Conservation (phyloP, 2,797 vertebrate genomes). For the Loriculus beryllinus region DNA sequence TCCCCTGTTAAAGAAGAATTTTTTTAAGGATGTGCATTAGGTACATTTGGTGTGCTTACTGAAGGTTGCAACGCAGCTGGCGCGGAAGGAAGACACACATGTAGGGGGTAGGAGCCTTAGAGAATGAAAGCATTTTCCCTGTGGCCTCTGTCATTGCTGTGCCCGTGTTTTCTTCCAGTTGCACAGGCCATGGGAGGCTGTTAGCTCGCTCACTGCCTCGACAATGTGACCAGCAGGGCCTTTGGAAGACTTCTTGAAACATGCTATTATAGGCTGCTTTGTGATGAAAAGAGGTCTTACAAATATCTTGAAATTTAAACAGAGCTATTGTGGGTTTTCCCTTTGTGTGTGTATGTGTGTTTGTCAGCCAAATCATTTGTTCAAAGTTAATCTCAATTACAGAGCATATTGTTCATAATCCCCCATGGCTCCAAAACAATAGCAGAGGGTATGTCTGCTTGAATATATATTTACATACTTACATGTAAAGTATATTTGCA, state of each 20-base stretch:
- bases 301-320: conserved; percentile 54
- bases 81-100: not conserved
- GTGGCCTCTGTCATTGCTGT: not conserved
- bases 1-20: not conserved
- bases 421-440: conserved; percentile 50
- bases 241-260: conserved; percentile 50
- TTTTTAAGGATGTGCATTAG: not conserved
- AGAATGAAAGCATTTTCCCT: not conserved
- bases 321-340: conserved; percentile 27
- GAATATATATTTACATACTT: conserved; percentile 43
- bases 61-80: not conserved
- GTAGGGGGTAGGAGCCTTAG: not conserved
- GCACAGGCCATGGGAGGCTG: conserved; percentile 11
- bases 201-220: conserved; percentile 56
- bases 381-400: conserved; percentile 58
- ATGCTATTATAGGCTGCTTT: conserved; percentile 32
- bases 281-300: conserved; percentile 52
- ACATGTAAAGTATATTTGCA: conserved; percentile 33
- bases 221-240: conserved; percentile 62
- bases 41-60: not conserved
- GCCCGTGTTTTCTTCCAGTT: not conserved
- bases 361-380: conserved; percentile 59
- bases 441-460: conserved; percentile 7
- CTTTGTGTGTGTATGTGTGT: conserved; percentile 12
- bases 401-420: conserved; percentile 63